Evolutionary conservation across 2,888 invertebrate species (phyloP).

Genomic region (Diadromus collaris): DNA sequence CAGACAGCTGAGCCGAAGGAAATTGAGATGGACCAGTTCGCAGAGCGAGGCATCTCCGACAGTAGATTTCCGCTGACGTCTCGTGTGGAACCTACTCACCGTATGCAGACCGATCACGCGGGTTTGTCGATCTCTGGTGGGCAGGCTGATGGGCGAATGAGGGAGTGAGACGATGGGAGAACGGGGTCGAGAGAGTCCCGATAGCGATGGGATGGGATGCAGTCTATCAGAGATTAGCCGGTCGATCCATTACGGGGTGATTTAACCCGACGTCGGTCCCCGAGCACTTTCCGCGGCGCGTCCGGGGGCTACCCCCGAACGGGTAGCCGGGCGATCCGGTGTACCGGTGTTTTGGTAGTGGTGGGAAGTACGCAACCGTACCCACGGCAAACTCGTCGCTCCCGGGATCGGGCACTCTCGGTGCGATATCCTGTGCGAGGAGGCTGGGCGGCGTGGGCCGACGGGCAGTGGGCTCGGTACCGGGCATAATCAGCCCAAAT

Average conservation of each 20-base stretch:
- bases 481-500: constrained; percentile 75
- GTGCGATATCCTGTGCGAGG: constrained; percentile 13
- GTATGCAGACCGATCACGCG: not conserved
- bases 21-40: constrained; percentile 32
- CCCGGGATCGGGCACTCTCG: constrained; percentile 14
- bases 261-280: constrained; percentile 72
- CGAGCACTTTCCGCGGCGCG: constrained; percentile 61
- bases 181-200: constrained; percentile 32
- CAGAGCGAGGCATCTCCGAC: not conserved
- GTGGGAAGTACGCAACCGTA: constrained; percentile 43
- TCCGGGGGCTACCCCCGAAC: constrained; percentile 32
- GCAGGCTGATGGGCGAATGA: not conserved
- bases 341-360: constrained; percentile 26
- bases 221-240: constrained; percentile 76
- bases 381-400: constrained; percentile 40
- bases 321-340: constrained; percentile 23
- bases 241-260: constrained; percentile 76
- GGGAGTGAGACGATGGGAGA: not conserved
- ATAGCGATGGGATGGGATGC: constrained; percentile 54
- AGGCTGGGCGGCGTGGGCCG: constrained; percentile 29
- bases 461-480: constrained; percentile 57
- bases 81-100: not conserved
- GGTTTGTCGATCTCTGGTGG: constrained; percentile 22
- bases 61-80: constrained; percentile 9
- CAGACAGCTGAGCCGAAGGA: constrained; percentile 28